Base-by-base conservation (phyloP, 2,113 vertebrate species). In the Hydrochoerus hydrochaeris region DNA sequence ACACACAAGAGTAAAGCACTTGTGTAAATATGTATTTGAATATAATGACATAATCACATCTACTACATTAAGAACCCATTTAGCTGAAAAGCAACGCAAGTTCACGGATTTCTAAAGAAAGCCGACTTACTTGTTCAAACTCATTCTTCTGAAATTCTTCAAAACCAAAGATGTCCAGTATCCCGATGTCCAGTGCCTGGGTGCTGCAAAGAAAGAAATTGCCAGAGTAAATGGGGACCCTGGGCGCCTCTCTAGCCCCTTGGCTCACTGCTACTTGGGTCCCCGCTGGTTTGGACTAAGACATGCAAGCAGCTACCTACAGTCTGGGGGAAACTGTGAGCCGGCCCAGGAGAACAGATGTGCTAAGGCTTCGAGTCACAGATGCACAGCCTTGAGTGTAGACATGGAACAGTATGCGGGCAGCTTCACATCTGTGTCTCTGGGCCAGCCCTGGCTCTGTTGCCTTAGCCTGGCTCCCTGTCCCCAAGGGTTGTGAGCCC, bases 101-200 rank as follows among this genome's bases (percentile, higher is more conserved):
- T 73, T 78, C 58, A 88, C 17, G 81, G 77, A 60, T 77, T 88
- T 71, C 11, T 65, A 94, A 94, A 67, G 71, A 83, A 81, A 88
- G 14, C 3, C 11, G 49, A 97, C 98, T 97, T 88, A 99, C 99
- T 99, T 99, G 99, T 97, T 99, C 99, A 97, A 99, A 99, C 82
- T 98, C 98, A 98, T 99, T 99, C 98, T 98, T 99, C 69, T 99
- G 99, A 98, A 99, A 99, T 95, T 99, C 99, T 98, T 99, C 99
- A 98, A 99, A 99, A 80, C 99, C 99, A 98, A 99, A 99, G 96
- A 99, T 99, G 98, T 99, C 99, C 98, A 99, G 97, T 93, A 99
- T 99, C 83, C 99, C 99, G 88, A 99, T 99, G 98, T 99, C 99
- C 98, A 99, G 96, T 0, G 98, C 95, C 57, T 99, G 99, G 78